Percentiles rank a stretch among this genome's conserved stretches.
Conservation (phyloP, 2,113 vertebrate species). For the Muntiacus reevesi region DNA sequence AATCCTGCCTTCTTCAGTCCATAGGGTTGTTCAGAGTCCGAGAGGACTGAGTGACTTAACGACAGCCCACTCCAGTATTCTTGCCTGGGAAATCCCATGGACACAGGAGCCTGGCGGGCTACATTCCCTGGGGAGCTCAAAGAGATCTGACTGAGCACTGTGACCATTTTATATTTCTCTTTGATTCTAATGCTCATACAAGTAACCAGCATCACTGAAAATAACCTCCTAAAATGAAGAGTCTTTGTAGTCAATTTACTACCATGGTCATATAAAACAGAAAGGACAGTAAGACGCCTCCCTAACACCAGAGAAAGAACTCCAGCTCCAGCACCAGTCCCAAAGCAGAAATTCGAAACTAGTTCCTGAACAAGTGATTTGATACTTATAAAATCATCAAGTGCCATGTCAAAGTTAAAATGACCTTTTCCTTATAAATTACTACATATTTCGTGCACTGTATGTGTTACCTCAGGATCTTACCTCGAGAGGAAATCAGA, state of each 20-base stretch:
- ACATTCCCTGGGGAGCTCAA: too few relatives aligned
- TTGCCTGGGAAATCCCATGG: too few relatives aligned
- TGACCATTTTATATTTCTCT: too few relatives aligned
- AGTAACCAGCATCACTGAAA: background rate
- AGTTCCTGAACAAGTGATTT: background rate
- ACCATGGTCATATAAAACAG: background rate
- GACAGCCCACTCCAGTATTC: too few relatives aligned
- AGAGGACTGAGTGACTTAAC: too few relatives aligned
- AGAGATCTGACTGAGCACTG: too few relatives aligned
- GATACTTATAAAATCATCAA: background rate
- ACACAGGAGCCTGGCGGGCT: too few relatives aligned
- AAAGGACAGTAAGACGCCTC: background rate
- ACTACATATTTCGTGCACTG: too few relatives aligned
- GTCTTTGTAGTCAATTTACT: background rate
- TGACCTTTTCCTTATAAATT: background rate
- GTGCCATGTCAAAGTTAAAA: background rate
- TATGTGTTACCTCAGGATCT: too few relatives aligned
- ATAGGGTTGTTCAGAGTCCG: too few relatives aligned
- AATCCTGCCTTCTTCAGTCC: too few relatives aligned
- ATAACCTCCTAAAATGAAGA: background rate
- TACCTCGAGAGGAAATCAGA: too few relatives aligned
- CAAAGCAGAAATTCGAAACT: background rate
- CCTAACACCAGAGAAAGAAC: background rate
- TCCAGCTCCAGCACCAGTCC: background rate
- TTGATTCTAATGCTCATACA: background rate